Percentiles rank a stretch among this genome's conserved stretches.
Conservation (phyloP, 1,140 invertebrate species). For the Ostrea edulis region DNA sequence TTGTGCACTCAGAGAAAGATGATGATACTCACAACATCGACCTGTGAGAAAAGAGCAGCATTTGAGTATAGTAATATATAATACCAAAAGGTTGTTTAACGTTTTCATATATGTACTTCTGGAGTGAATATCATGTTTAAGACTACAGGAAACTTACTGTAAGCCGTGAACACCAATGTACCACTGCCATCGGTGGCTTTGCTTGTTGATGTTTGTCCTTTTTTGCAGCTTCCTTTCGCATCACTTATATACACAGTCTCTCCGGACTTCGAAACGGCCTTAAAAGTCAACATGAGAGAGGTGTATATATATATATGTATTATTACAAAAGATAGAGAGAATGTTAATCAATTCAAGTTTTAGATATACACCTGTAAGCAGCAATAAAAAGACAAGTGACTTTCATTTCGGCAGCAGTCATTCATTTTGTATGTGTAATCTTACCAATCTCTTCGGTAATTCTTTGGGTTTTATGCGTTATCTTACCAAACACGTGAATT, state of each 20-base stretch:
- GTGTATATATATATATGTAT: too few relatives aligned
- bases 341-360: too few relatives aligned
- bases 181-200: not conserved
- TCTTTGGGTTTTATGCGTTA: not conserved
- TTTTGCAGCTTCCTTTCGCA: constrained; percentile 14
- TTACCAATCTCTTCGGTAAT: not conserved
- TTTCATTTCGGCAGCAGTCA: too few relatives aligned
- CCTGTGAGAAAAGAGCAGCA: not conserved
- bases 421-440: too few relatives aligned
- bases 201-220: not conserved
- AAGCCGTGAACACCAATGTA: not conserved
- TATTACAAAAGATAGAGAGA: too few relatives aligned
- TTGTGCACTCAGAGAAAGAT: not conserved
- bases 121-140: too few relatives aligned
- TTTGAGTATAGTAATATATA: not conserved
- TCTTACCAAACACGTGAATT: constrained; percentile 15
- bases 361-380: not conserved
- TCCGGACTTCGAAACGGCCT: constrained; percentile 18
- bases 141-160: not conserved
- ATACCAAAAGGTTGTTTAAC: not conserved
- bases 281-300: not conserved
- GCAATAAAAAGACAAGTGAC: not conserved
- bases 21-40: constrained; percentile 16
- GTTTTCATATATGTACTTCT: not conserved
- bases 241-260: constrained; percentile 35